Percentiles rank a stretch among this genome's conserved stretches.
phyloP scores from a whole-genome alignment of 2,888 invertebrate species.

The Pasiphila rectangulata region DNA sequence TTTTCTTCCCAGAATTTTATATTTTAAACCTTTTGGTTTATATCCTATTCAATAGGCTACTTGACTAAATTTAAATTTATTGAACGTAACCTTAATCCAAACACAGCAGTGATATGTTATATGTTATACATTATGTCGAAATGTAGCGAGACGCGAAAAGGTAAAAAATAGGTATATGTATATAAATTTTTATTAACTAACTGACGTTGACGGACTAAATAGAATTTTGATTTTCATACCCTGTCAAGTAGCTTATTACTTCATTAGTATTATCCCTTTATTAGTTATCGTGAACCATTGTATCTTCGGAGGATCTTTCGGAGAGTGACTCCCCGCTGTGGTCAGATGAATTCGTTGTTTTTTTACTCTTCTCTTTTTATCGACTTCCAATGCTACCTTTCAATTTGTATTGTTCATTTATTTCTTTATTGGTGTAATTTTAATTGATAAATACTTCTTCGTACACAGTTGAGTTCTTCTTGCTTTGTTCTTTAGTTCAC shows the following conservation, averaged over 20 bases:
- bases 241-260: not conserved
- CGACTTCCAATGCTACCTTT: slow-evolving; percentile 11
- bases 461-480: not conserved
- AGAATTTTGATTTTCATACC: too few relatives aligned
- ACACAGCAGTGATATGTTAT: too few relatives aligned
- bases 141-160: too few relatives aligned
- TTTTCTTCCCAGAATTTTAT: not conserved
- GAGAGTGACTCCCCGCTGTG: slow-evolving; percentile 13
- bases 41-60: too few relatives aligned
- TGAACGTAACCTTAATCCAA: too few relatives aligned
- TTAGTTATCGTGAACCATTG: not conserved
- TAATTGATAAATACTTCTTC: not conserved
- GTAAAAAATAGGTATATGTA: too few relatives aligned
- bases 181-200: too few relatives aligned
- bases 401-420: slow-evolving; percentile 10
- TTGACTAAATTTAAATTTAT: too few relatives aligned
- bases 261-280: not conserved
- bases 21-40: not conserved
- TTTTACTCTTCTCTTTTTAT: slow-evolving; percentile 15
- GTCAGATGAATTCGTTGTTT: slow-evolving; percentile 17
- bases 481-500: slow-evolving; percentile 2
- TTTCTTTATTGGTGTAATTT: not conserved
- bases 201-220: too few relatives aligned
- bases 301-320: slow-evolving; percentile 9
- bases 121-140: too few relatives aligned